Evolutionary conservation across 2,888 invertebrate genomes (phyloP), one percentile per base, ranked within the genome.

Genomic region (Ganaspis brasiliensis): DNA sequence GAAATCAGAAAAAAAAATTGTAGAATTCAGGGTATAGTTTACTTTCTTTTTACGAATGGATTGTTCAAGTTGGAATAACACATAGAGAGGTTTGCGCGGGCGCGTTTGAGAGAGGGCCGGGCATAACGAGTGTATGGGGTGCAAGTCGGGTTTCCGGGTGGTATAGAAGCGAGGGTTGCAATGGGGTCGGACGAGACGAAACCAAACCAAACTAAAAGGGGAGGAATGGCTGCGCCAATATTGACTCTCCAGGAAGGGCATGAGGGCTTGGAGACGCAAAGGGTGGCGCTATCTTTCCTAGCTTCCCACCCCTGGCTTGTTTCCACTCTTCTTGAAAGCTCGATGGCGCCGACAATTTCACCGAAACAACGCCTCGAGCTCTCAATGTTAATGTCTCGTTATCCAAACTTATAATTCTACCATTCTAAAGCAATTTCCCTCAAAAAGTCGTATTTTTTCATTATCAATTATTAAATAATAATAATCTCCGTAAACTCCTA

Each of bases 201-300:
- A 67, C 67, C 40, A 67, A 67, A 67, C 67, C 16, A 59, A 59
- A 59, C 59, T 45, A 67, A 67, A 67, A 67, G 67, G 67, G 63
- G 67, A 67, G 67, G 67, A 67, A 67, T 89, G 89, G 89, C 89
- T 90, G 86, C 87, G 88, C 89, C 89, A 91, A 91, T 91, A 91
- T 90, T 91, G 89, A 91, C 90, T 88, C 88, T 87, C 80, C 81
- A 81, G 84, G 85, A 88, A 87, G 87, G 87, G 83, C 86, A 82
- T 84, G 85, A 81, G 81, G 80, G 81, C 79, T 78, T 59, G 52
- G 85, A 86, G 76, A 75, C 81, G 78, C 76, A 79, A 81, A 87
- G 87, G 87, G 88, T 88, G 89, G 86, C 83, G 83, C 86, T 86
- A 16, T 52, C 55, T 55, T 55, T 35, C 72, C 71, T 19, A 67